Conservation (phyloP, 2,113 vertebrate species). For the Gallinago media region DNA sequence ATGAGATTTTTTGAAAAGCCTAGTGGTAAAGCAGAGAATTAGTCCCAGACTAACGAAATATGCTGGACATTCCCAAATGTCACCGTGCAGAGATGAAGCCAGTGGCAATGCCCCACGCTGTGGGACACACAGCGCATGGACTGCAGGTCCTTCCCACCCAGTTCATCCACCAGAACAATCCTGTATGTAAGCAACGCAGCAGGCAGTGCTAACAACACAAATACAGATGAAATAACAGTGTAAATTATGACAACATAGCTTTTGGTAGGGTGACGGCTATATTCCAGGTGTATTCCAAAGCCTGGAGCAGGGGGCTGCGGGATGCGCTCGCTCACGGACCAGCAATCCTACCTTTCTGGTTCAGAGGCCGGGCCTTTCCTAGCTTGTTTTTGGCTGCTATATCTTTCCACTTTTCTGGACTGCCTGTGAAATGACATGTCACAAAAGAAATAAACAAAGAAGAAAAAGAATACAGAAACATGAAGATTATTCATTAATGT, state of each 20-base stretch:
- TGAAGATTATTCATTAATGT: slow-evolving; percentile 61
- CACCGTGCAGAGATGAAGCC: neutral
- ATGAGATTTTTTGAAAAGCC: neutral
- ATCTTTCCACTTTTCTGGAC: slow-evolving; percentile 89
- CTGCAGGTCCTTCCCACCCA: neutral
- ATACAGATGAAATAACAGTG: neutral
- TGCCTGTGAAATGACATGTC: slow-evolving; percentile 86
- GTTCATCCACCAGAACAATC: neutral
- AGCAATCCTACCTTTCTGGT: slow-evolving; percentile 88
- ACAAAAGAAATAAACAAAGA: slow-evolving; percentile 74
- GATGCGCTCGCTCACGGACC: neutral
- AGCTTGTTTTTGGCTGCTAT: slow-evolving; percentile 87
- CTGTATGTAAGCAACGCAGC: accelerated
- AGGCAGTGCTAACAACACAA: neutral
- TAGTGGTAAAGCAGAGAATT: neutral
- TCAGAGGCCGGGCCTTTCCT: slow-evolving; percentile 86
- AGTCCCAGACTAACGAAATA: neutral
- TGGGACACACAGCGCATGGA: neutral
- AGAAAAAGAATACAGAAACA: slow-evolving; percentile 68
- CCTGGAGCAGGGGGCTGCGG: neutral
- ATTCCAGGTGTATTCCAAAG: neutral
- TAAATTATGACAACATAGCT: neutral
- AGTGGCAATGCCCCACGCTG: neutral
- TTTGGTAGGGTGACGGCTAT: neutral
- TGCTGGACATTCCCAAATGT: neutral